Percentiles rank a stretch among this genome's conserved stretches.
Conservation (phyloP, 2,797 vertebrate species). For the Acrossocheilus fasciatus region DNA sequence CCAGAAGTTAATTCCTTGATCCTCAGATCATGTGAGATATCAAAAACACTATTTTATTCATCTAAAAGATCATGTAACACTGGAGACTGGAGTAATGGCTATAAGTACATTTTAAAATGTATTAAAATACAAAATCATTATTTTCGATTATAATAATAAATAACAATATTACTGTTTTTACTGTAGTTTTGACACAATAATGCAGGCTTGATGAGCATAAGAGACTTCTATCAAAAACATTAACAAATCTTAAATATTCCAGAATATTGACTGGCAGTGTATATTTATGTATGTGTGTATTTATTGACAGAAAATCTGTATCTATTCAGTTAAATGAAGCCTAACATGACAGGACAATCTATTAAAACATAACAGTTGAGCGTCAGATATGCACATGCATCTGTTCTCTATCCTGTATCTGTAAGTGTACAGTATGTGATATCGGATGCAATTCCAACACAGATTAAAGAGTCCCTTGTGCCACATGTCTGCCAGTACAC, state of each 20-base stretch:
- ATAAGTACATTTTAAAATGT: neutral
- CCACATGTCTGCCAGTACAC: slow-evolving; percentile 12
- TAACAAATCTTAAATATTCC: neutral
- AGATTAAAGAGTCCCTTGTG: neutral
- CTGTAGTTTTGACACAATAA: neutral
- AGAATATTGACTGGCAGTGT: neutral
- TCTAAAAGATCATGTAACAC: no score
- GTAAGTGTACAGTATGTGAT: neutral
- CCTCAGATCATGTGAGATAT: no score
- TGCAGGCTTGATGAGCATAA: neutral
- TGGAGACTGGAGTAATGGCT: neutral
- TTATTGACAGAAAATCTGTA: neutral
- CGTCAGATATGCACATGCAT: neutral
- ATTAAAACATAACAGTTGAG: neutral
- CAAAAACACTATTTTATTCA: no score
- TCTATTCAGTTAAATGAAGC: neutral
- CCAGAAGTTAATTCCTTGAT: no score
- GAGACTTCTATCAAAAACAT: neutral
- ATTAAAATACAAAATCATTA: neutral
- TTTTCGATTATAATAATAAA: neutral
- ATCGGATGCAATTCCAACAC: neutral
- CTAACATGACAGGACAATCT: neutral
- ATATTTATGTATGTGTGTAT: neutral
- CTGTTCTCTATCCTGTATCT: neutral
- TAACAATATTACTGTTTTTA: neutral